A percentile compares a stretch with the other conserved stretches of the same genome.
Conservation (phyloP, 2,888 invertebrate species). For the Drosophila niveifrons region DNA sequence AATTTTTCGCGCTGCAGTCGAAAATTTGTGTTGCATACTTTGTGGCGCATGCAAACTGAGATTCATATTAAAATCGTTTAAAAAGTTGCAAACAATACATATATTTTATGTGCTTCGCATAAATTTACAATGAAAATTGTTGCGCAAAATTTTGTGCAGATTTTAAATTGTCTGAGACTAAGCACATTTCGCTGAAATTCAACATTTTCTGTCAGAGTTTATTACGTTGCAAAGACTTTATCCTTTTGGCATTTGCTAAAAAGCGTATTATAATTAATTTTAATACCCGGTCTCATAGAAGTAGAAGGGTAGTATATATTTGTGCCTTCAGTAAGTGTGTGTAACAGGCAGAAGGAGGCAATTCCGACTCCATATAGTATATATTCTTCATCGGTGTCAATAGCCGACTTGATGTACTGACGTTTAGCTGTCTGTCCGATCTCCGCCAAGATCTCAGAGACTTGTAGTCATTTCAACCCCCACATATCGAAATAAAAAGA, state of each 20-base stretch:
- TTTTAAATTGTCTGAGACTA: not conserved
- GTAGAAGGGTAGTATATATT: too few species aligned
- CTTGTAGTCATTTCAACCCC: too few species aligned
- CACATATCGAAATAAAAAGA: too few species aligned
- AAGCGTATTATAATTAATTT: not conserved
- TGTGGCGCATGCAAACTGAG: conserved; percentile 11
- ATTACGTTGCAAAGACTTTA: not conserved
- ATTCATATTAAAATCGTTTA: conserved; percentile 31
- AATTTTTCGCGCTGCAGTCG: conserved; percentile 1
- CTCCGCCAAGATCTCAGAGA: too few species aligned
- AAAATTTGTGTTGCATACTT: conserved; percentile 38
- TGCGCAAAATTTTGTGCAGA: not conserved
- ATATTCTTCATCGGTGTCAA: too few species aligned
- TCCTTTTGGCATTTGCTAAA: not conserved
- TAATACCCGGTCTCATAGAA: too few species aligned
- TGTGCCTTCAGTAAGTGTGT: too few species aligned
- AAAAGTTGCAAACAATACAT: conserved; percentile 6
- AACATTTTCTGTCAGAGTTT: not conserved
- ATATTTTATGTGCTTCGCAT: conserved; percentile 5
- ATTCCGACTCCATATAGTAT: too few species aligned
- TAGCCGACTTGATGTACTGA: too few species aligned
- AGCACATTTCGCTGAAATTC: not conserved
- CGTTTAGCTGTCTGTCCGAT: too few species aligned
- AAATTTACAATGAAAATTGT: not conserved
- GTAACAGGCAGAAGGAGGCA: too few species aligned